These are phyloP conservation scores for Gallinago solitaria DNA, from an alignment of 2,797 vertebrate species.

Conservation along the genomic window DNA sequence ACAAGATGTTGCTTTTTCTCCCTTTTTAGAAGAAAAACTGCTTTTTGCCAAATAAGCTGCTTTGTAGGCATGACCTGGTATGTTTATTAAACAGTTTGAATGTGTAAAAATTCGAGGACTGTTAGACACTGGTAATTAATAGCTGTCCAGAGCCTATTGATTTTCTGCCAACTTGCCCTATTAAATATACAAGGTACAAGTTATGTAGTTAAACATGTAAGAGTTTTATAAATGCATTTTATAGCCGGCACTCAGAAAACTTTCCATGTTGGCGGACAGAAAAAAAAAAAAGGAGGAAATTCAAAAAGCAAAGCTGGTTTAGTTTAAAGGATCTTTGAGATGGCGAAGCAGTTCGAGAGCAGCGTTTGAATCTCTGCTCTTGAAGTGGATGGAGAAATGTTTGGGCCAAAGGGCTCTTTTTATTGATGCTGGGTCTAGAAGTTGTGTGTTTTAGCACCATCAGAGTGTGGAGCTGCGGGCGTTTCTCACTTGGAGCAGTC, in stretches of 20 bases:
- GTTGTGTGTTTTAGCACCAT: not conserved
- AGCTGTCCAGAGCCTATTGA: constrained; percentile 16
- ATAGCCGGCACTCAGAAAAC: not conserved
- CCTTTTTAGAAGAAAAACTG: not conserved
- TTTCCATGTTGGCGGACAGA: not conserved
- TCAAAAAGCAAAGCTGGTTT: not conserved
- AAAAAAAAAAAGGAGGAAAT: not conserved
- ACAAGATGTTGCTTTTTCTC: not conserved
- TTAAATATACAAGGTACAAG: constrained; percentile 50
- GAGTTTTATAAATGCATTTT: constrained; percentile 39
- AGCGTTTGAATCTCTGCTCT: not conserved
- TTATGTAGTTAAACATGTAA: constrained; percentile 32
- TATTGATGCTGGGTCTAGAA: not conserved
- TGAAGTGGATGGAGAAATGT: not conserved
- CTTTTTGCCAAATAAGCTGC: not conserved
- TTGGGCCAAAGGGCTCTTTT: not conserved
- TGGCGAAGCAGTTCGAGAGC: not conserved
- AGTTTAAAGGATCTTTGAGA: not conserved
- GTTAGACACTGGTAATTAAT: not conserved
- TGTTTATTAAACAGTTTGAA: constrained; percentile 9
- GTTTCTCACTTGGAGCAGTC: not conserved
- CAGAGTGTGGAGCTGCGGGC: not conserved
- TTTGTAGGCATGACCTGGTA: not conserved
- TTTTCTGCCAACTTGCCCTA: constrained; percentile 23
- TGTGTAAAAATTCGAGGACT: not conserved